phyloP scores from a whole-genome alignment of 2,797 vertebrate species.

The Sebastes baramenuke region DNA sequence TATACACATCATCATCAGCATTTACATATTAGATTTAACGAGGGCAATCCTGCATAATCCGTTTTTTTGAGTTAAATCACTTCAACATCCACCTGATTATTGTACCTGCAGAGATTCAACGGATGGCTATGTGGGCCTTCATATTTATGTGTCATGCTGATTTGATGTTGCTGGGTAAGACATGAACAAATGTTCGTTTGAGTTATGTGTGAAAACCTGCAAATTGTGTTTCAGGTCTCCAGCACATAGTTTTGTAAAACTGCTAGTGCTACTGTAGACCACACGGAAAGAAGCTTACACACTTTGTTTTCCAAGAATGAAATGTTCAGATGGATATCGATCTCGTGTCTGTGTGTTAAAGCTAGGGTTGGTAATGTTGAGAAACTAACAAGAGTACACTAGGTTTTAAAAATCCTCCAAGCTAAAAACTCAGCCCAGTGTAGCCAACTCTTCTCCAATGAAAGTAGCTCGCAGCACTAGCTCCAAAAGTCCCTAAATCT shows the following conservation, averaged over 20 bases:
- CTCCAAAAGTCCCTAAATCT: not conserved
- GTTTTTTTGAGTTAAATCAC: not conserved
- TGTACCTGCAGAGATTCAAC: not conserved
- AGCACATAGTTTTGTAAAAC: not conserved
- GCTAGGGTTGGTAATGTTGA: not conserved
- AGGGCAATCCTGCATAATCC: not conserved
- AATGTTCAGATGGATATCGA: not conserved
- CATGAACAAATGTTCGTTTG: not conserved
- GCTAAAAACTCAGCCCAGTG: not conserved
- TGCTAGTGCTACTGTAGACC: not conserved
- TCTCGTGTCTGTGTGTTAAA: not conserved
- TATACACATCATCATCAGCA: slow-evolving; percentile 31
- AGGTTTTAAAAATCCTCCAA: not conserved
- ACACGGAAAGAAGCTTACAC: not conserved
- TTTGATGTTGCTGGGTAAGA: not conserved
- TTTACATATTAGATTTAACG: slow-evolving; percentile 22
- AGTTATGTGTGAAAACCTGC: not conserved
- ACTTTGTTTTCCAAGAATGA: not conserved
- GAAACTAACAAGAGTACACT: not conserved
- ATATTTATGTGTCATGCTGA: not conserved
- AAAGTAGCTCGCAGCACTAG: not conserved
- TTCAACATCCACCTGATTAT: not conserved
- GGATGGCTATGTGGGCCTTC: not conserved
- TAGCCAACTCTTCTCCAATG: not conserved
- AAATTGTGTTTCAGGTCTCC: not conserved